phyloP scores from a whole-genome alignment of 2,797 vertebrate genomes.

The Lutjanus argentimaculatus region DNA sequence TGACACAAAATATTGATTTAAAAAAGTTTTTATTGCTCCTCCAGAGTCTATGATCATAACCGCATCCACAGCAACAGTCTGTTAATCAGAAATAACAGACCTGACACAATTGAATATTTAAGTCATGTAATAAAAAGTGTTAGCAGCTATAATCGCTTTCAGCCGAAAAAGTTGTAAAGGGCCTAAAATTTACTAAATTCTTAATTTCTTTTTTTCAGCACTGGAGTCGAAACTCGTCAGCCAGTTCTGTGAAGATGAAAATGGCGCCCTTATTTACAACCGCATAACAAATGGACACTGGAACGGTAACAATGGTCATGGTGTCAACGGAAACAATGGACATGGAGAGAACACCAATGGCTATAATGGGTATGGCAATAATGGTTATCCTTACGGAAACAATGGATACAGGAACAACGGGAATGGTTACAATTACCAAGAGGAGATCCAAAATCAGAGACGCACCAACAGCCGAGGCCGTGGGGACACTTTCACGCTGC shows the following conservation, averaged over 20 bases:
- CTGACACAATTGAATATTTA: too few species aligned
- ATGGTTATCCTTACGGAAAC: constrained; percentile 52
- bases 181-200: constrained; percentile 2
- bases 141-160: too few species aligned
- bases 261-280: constrained; percentile 91
- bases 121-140: too few species aligned
- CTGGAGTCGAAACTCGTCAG: constrained; percentile 92
- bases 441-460: constrained; percentile 66
- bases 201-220: constrained; percentile 74
- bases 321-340: constrained; percentile 65
- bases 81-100: too few species aligned
- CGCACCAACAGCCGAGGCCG: constrained; percentile 64
- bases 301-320: constrained; percentile 78
- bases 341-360: constrained; percentile 54
- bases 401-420: constrained; percentile 47
- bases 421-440: constrained; percentile 50
- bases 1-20: too few species aligned
- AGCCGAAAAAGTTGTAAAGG: neutral
- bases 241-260: constrained; percentile 95
- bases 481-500: constrained; percentile 78
- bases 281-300: constrained; percentile 82
- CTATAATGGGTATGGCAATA: constrained; percentile 68
- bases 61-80: too few species aligned
- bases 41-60: too few species aligned
- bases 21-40: too few species aligned